These are phyloP conservation scores for Latrodectus geometricus DNA, from an alignment of 1,140 invertebrate species.

Conservation along the genomic window DNA sequence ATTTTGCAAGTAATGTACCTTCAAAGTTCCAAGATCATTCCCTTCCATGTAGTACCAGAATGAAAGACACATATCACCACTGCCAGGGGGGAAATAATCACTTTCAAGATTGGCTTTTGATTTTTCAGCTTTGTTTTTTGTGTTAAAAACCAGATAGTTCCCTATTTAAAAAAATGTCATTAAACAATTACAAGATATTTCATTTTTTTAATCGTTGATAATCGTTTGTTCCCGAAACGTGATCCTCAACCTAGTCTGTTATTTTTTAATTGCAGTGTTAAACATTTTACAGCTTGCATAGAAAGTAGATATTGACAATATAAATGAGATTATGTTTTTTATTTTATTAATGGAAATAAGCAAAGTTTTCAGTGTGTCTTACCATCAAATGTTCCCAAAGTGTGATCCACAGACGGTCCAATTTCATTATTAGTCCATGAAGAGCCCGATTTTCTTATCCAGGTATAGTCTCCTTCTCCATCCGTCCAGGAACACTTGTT, in stretches of 20 bases:
- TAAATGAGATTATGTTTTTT: neutral
- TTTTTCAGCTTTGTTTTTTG: constrained; percentile 6
- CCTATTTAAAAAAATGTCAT: neutral
- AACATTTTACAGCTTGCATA: neutral
- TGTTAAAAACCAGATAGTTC: constrained; percentile 52
- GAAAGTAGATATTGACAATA: neutral
- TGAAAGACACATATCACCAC: neutral
- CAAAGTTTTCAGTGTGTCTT: neutral
- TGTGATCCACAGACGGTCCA: constrained; percentile 20
- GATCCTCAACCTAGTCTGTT: neutral
- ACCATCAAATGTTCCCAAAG: constrained; percentile 13
- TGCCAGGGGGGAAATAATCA: constrained; percentile 32
- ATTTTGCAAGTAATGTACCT: constrained; percentile 7
- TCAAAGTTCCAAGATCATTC: constrained; percentile 17
- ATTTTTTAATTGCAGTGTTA: neutral
- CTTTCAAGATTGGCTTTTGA: constrained; percentile 39
- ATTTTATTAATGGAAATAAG: neutral
- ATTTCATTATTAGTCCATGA: constrained; percentile 7
- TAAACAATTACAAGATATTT: neutral
- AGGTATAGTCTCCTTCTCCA: constrained; percentile 30
- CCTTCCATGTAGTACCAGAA: constrained; percentile 50
- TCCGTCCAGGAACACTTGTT: constrained; percentile 51
- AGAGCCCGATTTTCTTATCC: constrained; percentile 33
- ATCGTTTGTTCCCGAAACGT: too few relatives aligned
- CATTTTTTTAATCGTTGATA: too few relatives aligned